Evolutionary conservation across 2,888 invertebrate genomes (phyloP), one percentile per base, ranked within the genome.

Genomic region (Onchidella celtica): DNA sequence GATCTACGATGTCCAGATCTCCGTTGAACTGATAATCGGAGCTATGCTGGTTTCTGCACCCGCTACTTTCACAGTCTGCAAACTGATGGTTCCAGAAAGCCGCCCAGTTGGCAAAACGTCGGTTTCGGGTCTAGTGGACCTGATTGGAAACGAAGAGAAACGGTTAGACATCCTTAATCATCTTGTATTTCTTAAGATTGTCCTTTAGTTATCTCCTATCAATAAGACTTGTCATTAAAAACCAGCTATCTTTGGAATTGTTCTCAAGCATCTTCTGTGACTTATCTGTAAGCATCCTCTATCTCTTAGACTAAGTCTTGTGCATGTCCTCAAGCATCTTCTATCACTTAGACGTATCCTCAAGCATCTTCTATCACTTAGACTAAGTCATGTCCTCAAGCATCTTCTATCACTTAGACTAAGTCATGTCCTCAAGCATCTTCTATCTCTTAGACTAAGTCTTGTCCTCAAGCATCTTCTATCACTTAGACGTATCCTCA

Each of bases 41-140:
- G 97, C 99, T 0, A 97, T 97, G 84, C 96, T 99, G 0, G 98
- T 99, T 98, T 97, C 98, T 0, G 98, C 99, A 0, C 99, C 99
- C 0, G 97, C 98, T 0, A 96, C 98, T 0, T 93, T 99, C 32
- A 97, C 97, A 88, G 96, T 95, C 91, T 95, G 97, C 14, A 99
- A 99, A 93, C 94, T 99, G 0, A 95, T 88, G 90, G 96, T 96
- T 94, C 99, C 99, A 68, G 77, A 77, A 29, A 36, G 59, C 0
- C 47, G 57, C 21, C 34, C 11, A 11, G n/a, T 70, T 0, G 55
- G 21, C 3, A 29, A 70, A 47, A 27, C 2, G 63, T 6, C 21
- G 3, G 38, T 27, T 6, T n/a, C n/a, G n/a, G 29, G 27, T 3
- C 24, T 11, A 1, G 40, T 75, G n/a, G 14, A 2, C 17, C 38